Conservation (phyloP, 2,888 invertebrate species). For the Mythimna vitellina region DNA sequence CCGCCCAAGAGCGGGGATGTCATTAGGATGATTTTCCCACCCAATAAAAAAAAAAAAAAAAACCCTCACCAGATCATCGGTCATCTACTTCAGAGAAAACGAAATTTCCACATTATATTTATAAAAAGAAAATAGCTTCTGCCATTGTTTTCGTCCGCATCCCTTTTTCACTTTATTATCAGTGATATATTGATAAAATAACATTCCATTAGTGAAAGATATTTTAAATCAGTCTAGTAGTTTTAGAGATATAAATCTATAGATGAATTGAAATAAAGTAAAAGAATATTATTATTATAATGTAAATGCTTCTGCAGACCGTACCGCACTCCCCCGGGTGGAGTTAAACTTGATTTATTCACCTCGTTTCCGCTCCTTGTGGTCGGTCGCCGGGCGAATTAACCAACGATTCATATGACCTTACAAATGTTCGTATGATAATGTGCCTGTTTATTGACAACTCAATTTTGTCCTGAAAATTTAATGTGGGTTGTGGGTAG, state of each 20-base stretch:
- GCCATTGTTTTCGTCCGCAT: no score
- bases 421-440: constrained; percentile 54
- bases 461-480: constrained; percentile 3
- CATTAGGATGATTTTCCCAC: no score
- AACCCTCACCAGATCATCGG: no score
- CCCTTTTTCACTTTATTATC: no score
- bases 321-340: constrained; percentile 76
- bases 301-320: constrained; percentile 67
- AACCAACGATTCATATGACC: constrained; percentile 63
- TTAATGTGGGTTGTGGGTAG: background rate
- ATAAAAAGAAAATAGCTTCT: no score
- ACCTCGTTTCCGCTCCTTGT: constrained; percentile 79
- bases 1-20: no score
- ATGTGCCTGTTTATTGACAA: constrained; percentile 50
- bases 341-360: constrained; percentile 87
- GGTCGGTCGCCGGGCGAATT: constrained; percentile 67
- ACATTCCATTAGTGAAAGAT: background rate
- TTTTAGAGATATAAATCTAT: background rate
- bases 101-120: background rate
- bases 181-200: background rate
- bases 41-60: no score
- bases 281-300: background rate
- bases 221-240: no score
- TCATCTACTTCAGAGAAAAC: background rate
- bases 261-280: constrained; percentile 24